Conservation (phyloP, 1,140 invertebrate genomes). For the Calephelis virginiensis region DNA sequence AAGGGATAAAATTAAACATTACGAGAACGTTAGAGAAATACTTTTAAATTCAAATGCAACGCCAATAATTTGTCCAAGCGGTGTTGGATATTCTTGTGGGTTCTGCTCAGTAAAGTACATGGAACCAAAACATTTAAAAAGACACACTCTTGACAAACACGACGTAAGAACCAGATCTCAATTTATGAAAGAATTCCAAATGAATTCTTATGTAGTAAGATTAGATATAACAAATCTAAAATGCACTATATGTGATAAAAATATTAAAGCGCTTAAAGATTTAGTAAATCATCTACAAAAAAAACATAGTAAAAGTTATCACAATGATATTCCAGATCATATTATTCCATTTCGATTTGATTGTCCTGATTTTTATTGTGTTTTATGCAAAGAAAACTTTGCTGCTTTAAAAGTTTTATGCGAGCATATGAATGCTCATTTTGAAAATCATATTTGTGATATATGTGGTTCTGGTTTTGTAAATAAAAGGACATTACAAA, state of each 20-base stretch:
- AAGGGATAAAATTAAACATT: constrained; percentile 34
- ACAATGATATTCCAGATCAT: constrained; percentile 41
- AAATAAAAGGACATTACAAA: constrained; percentile 40
- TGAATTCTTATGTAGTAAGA: constrained; percentile 44
- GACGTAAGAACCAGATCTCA: constrained; percentile 28
- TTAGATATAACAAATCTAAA: constrained; percentile 51
- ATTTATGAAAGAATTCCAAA: constrained; percentile 36
- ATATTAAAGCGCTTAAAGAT: constrained; percentile 30
- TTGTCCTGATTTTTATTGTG: constrained; percentile 34
- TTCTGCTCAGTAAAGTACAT: constrained; percentile 41
- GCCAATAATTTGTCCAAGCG: constrained; percentile 34
- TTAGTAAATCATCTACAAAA: constrained; percentile 41
- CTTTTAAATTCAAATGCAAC: constrained; percentile 46
- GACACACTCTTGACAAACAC: constrained; percentile 42
- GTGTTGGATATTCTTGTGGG: constrained; percentile 42
- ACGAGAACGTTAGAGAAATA: constrained; percentile 42
- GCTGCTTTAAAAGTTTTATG: constrained; percentile 56
- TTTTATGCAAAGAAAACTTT: constrained; percentile 41
- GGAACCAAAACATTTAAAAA: constrained; percentile 45
- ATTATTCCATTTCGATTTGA: constrained; percentile 56
- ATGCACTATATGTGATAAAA: constrained; percentile 42
- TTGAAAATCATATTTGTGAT: constrained; percentile 48
- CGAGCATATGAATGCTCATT: constrained; percentile 62
- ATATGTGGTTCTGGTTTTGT: constrained; percentile 52
- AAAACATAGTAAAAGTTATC: constrained; percentile 35